Base-by-base conservation (phyloP, 1,140 invertebrate genomes). In the Pteromalus puparum region DNA sequence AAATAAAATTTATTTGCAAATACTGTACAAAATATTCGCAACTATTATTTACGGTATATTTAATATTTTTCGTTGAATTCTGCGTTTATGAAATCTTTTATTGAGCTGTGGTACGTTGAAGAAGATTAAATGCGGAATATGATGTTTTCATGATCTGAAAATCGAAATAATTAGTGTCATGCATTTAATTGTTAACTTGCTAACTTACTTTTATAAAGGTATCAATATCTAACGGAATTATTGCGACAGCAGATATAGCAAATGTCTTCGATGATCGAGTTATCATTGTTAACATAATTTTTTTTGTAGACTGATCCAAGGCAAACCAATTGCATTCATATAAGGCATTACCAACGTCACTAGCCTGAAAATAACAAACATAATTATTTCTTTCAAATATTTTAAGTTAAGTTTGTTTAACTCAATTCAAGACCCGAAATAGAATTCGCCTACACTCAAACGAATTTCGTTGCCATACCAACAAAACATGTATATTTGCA, bases 141-240 rank as follows among this genome's bases (percentile, higher is more conserved):
- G 77, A 79, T 6, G 77, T 34, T 79, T 79, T 79, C 53, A 79
- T 67, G 18, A 79, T 79, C 77, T 79, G 30, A 4, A 34, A 79
- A 79, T 26, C 13, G 77, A 26, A 24, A 34, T 12, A 38, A 67
- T 30, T 42, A 34, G 13, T 28, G 2, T 28, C 21, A 61, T 70
- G 13, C 1, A 48, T 53, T 26, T 26, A 75, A 53, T 46, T 53
- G 53, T 48, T 13, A 46, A 26, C 2, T 48, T 48, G 46, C 13
- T 18, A 61, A 77, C n/a, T 24, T 53, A 77, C 75, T 28, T 48
- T 53, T 46, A 77, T 77, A n/a, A 48, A 77, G 18, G 75, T 46
- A 77, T 46, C 46, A 3, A 77, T 26, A 53, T 77, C 24, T 53
- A 77, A 46, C 6, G 46, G 42, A 26, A 48, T 15, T 13, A 53